Base-by-base conservation (phyloP, 30 jellyfish, hydroid and myxozoan genomes). In the Turritopsis dohrnii region DNA sequence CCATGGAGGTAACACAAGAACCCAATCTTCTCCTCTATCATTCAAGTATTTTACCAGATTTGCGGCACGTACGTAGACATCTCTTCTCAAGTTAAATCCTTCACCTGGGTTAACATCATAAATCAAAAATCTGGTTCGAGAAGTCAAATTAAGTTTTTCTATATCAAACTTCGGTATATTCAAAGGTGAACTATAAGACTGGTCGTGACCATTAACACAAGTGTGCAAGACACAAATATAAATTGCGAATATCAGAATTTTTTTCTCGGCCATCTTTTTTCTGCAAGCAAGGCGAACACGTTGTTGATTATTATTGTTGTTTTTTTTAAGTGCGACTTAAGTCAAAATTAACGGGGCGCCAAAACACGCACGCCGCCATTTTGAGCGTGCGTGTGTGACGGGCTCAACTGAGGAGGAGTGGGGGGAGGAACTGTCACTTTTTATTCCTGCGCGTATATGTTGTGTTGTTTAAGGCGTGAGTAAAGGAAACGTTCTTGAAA, bases 1-100 rank as follows among this genome's bases (percentile, higher is more conserved):
- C 99, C 99, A 94, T 19, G 99, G 99, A 0, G 99, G 97, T 41
- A 94, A 80, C 22, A 94, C 99, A 8, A 94, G 85, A 76, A 94
- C 85, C 91, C 96, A 75, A 23, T 89, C 79, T 65, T 85, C 90
- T 22, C 95, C 99, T 29, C 65, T 74, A 13, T 86, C 88, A 54
- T 86, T 87, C 79, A 94, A 21, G 31, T 29, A 74, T 81, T 94
- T 82, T n/a, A 94, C 89, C 17, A 94, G 92, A 83, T 88, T 89
- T 52, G 99, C 99, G 66, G 80, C 97, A 26, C 99, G 88, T 13
- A 86, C 66, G 81, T 84, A 89, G 20, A 94, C 99, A 86, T 94
- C 99, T 24, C 99, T 71, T 65, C 99, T 72, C 20, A 94, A 85
- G 76, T 94, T 94, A 85, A 93, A 94, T 1, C 99, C 99, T 72